Evolutionary conservation across 2,113 vertebrate species (phyloP).

Genomic region (Hippocampus mohnikei): DNA sequence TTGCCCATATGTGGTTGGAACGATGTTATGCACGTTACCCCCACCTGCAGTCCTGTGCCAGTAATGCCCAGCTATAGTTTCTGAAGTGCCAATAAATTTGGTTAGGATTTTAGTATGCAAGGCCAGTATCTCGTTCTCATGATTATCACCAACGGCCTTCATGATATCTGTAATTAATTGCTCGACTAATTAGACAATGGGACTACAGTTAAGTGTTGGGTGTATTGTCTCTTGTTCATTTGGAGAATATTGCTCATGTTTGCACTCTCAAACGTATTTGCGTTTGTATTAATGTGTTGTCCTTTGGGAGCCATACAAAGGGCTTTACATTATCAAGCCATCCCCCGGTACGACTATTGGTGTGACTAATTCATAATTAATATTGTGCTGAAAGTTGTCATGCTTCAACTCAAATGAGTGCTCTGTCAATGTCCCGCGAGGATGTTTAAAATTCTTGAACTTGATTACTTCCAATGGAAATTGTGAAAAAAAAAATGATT

Average conservation of each 20-base stretch:
- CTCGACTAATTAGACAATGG: conserved; percentile 19
- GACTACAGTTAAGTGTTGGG: neutral
- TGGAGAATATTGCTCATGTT: neutral
- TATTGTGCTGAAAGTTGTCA: neutral
- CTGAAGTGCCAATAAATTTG: neutral
- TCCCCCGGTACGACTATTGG: neutral
- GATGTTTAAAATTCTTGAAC: neutral
- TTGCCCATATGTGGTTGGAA: too few species aligned
- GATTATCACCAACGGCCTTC: conserved; percentile 6
- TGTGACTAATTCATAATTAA: neutral
- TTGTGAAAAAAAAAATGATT: neutral
- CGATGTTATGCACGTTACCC: too few species aligned
- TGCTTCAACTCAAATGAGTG: neutral
- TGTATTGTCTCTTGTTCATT: neutral
- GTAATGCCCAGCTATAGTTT: neutral
- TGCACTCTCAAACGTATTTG: conserved; percentile 1
- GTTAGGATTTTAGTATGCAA: conserved; percentile 3
- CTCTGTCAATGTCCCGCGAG: neutral
- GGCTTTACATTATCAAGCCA: neutral
- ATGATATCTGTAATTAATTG: conserved; percentile 26
- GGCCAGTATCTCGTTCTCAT: conserved; percentile 9
- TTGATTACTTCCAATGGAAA: neutral
- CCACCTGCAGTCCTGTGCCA: neutral
- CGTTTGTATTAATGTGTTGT: neutral
- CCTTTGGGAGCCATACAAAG: neutral